phyloP scores from a whole-genome alignment of 53 echinoderm and acorn worm genomes.

The Paelopatides confundens region DNA sequence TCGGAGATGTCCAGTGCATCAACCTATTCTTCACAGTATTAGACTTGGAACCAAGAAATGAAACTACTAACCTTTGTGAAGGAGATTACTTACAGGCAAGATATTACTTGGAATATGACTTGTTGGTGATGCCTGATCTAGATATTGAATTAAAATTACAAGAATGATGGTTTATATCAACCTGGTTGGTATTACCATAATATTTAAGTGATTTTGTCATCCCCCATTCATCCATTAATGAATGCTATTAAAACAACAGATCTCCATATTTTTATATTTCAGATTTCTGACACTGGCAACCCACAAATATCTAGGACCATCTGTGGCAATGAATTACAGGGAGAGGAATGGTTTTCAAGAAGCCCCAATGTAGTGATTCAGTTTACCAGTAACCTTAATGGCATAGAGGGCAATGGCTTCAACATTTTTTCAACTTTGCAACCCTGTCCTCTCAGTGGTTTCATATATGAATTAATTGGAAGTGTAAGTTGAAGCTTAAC shows the following conservation, averaged over 20 bases:
- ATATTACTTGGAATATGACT: too few species aligned
- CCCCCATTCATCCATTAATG: too few species aligned
- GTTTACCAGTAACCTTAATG: constrained; percentile 29
- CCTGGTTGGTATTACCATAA: too few species aligned
- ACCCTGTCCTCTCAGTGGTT: background rate
- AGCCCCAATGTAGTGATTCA: background rate
- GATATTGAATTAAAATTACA: too few species aligned
- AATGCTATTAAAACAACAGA: too few species aligned
- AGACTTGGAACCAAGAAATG: constrained; percentile 18
- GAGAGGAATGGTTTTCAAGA: background rate
- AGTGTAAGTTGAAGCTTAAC: too few species aligned
- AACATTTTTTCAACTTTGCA: background rate
- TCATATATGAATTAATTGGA: background rate
- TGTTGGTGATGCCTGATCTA: too few species aligned
- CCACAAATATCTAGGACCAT: background rate
- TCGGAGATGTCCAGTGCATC: background rate
- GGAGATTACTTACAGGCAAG: background rate
- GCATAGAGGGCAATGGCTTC: constrained; percentile 14
- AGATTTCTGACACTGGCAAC: background rate
- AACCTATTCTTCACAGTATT: constrained; percentile 5
- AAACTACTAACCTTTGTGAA: background rate
- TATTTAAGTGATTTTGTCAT: too few species aligned
- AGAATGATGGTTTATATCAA: too few species aligned
- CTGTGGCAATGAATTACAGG: constrained; percentile 9
- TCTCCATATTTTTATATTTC: too few species aligned